Percentiles rank a stretch among this genome's conserved stretches.
Conservation (phyloP, 2,113 vertebrate genomes). For the Meles meles region DNA sequence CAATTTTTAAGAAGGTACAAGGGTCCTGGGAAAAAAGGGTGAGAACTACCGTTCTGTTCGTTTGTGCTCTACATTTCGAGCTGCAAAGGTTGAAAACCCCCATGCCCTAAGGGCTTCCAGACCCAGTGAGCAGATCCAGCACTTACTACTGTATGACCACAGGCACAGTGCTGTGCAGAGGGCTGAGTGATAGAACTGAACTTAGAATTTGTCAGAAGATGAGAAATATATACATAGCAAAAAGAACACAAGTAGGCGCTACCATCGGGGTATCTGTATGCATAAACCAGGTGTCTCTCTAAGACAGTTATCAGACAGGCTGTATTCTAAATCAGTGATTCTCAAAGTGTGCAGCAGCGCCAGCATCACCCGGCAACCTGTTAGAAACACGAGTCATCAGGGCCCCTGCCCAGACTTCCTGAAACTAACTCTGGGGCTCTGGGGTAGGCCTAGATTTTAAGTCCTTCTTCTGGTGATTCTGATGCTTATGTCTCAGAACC, state of each 20-base stretch:
- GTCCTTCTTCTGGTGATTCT: background rate
- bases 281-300: background rate
- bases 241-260: background rate
- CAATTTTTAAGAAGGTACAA: background rate
- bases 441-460: background rate
- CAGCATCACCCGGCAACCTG: background rate
- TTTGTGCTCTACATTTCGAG: background rate
- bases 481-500: background rate
- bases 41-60: background rate
- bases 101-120: background rate
- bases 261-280: fast-evolving
- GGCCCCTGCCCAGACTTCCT: background rate
- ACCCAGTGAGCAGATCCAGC: background rate
- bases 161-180: background rate
- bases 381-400: background rate
- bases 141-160: background rate
- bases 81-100: background rate
- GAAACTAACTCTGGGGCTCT: background rate
- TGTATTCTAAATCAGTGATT: background rate
- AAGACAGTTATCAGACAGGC: background rate
- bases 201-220: background rate
- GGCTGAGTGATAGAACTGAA: background rate
- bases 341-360: background rate
- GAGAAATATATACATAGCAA: background rate
- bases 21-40: background rate